Evolutionary conservation across 2,797 vertebrate genomes (phyloP).

Genomic region (Clarias laeviceps): DNA sequence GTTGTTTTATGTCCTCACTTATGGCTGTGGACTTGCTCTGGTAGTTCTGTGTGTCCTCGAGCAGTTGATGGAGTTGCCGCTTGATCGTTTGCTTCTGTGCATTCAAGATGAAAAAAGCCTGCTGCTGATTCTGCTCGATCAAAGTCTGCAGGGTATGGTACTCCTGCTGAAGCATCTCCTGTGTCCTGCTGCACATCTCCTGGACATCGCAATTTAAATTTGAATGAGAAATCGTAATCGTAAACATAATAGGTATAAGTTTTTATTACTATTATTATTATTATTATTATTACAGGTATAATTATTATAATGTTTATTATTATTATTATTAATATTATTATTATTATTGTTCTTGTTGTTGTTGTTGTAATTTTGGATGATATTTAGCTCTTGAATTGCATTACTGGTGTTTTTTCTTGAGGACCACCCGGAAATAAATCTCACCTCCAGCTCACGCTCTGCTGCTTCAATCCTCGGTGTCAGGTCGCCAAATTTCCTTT

Average conservation of each 20-base stretch:
- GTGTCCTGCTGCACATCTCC: not conserved
- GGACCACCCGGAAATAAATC: not conserved
- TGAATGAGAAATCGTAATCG: not conserved
- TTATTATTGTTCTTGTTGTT: no score
- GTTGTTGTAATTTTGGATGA: no score
- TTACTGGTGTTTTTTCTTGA: no score
- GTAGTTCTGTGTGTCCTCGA: slow-evolving; percentile 12
- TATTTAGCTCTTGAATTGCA: no score
- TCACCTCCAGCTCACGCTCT: slow-evolving; percentile 17
- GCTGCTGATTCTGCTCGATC: slow-evolving; percentile 39
- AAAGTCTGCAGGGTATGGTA: slow-evolving; percentile 18
- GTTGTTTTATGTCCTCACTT: not conserved
- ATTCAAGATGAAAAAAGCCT: slow-evolving; percentile 43
- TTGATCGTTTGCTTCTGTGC: slow-evolving; percentile 31
- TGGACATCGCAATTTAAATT: not conserved
- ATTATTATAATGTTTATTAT: no score
- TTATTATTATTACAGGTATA: no score
- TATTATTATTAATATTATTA: no score
- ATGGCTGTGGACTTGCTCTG: not conserved
- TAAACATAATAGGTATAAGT: not conserved
- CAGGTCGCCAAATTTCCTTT: not conserved
- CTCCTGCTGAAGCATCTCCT: slow-evolving; percentile 10
- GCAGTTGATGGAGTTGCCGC: slow-evolving; percentile 21
- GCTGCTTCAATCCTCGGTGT: slow-evolving; percentile 11
- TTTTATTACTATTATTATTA: no score